Evolutionary conservation across 2,113 vertebrate species (phyloP).

Genomic region (Leptocoma aspasia): DNA sequence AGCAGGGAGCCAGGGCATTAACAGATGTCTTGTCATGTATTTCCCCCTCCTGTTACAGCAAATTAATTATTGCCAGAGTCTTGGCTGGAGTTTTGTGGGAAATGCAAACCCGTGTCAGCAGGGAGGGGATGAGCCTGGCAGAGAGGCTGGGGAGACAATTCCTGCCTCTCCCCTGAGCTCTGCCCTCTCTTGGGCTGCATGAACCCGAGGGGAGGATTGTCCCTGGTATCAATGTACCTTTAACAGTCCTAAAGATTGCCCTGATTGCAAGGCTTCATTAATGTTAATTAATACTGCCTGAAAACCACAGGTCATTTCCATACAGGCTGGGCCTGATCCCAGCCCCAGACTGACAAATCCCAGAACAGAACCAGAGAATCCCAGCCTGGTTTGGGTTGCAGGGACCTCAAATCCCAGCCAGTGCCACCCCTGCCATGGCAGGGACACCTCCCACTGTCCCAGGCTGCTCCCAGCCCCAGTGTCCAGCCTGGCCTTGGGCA

Average conservation of each 20-base stretch:
- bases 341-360: not conserved
- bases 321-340: accelerated
- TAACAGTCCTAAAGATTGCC: not conserved
- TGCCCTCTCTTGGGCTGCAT: not conserved
- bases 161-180: not conserved
- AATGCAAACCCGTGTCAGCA: not conserved
- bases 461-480: too few species aligned
- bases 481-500: too few species aligned
- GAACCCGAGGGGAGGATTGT: not conserved
- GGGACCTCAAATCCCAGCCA: not conserved
- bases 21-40: not conserved
- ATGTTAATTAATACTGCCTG: not conserved
- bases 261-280: not conserved
- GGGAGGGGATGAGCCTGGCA: not conserved
- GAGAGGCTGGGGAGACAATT: not conserved
- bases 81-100: not conserved
- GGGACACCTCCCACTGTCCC: not conserved
- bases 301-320: not conserved
- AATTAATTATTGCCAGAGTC: not conserved
- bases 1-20: not conserved
- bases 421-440: not conserved
- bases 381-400: not conserved
- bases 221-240: not conserved
- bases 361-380: not conserved
- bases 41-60: not conserved